Evolutionary conservation across 2,888 invertebrate genomes (phyloP).

Genomic region (Coelogynopora nodosa): DNA sequence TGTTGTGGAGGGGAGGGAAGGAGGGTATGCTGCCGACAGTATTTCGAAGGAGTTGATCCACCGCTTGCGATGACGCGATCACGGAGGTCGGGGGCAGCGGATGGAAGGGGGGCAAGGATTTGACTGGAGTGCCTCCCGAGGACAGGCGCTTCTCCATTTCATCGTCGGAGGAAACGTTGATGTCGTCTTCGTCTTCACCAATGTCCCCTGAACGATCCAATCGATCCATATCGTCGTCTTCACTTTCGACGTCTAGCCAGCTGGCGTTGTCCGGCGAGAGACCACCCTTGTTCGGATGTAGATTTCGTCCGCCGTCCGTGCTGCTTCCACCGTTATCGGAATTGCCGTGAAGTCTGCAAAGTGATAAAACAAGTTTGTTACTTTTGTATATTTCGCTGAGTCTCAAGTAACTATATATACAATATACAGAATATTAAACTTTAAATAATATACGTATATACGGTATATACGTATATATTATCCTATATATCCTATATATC

Average conservation of each 20-base stretch:
- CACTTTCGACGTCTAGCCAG: background rate
- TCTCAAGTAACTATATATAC: too few relatives aligned
- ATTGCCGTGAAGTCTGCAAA: background rate
- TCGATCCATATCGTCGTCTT: background rate
- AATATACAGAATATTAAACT: too few relatives aligned
- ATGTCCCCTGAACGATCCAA: background rate
- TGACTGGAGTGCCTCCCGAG: background rate
- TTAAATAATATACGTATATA: too few relatives aligned
- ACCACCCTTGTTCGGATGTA: background rate
- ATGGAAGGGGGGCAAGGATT: background rate
- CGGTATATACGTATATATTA: too few relatives aligned
- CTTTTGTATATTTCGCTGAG: too few relatives aligned
- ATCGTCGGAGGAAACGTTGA: slow-evolving; percentile 5
- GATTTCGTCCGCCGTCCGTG: background rate
- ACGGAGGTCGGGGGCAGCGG: background rate
- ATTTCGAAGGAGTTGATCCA: background rate
- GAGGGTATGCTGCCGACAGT: background rate
- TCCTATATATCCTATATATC: too few relatives aligned
- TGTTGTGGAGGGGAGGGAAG: background rate
- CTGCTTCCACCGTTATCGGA: background rate
- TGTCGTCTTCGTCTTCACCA: slow-evolving; percentile 4
- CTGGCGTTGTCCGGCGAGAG: background rate
- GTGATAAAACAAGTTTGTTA: too few relatives aligned
- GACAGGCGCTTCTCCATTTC: background rate
- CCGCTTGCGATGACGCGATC: background rate